Evolutionary conservation across 2,113 vertebrate species (phyloP).

Genomic region (Ptychochromis oligacanthus): DNA sequence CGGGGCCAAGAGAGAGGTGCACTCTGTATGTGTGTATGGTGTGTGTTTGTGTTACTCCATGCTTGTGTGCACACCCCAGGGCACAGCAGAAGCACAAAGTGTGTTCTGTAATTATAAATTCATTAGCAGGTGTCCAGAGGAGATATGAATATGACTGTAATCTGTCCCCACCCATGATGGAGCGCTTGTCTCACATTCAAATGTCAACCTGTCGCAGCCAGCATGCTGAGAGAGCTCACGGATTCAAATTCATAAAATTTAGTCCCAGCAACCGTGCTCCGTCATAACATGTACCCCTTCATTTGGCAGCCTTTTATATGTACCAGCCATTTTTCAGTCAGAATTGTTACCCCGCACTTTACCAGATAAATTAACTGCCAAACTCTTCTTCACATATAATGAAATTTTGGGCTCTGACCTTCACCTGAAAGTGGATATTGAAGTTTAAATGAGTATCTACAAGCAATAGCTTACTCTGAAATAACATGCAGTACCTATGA

Average conservation of each 20-base stretch:
- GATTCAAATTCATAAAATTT: constrained; percentile 60
- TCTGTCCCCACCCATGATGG: constrained; percentile 78
- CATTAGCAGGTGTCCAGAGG: constrained; percentile 84
- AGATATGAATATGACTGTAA: constrained; percentile 84
- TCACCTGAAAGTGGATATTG: constrained; percentile 2
- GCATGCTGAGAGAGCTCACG: constrained; percentile 53
- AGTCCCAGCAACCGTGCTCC: constrained; percentile 21
- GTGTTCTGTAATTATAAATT: constrained; percentile 83
- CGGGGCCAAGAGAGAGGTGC: constrained; percentile 53
- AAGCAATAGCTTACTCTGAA: constrained; percentile 25
- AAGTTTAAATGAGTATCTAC: constrained; percentile 29
- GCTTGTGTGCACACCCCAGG: constrained; percentile 58
- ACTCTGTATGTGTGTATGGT: constrained; percentile 16
- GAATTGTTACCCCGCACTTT: background rate
- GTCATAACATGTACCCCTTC: constrained; percentile 26
- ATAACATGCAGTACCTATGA: constrained; percentile 11
- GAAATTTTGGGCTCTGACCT: background rate
- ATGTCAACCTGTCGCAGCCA: constrained; percentile 79
- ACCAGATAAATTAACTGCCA: background rate
- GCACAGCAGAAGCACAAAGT: constrained; percentile 60
- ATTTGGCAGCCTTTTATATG: constrained; percentile 14
- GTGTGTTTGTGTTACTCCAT: constrained; percentile 30
- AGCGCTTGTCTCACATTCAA: constrained; percentile 77
- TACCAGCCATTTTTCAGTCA: constrained; percentile 33
- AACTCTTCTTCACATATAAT: background rate